Evolutionary conservation across 1,140 invertebrate genomes (phyloP).

Genomic region (Stegodyphus mimosarum): DNA sequence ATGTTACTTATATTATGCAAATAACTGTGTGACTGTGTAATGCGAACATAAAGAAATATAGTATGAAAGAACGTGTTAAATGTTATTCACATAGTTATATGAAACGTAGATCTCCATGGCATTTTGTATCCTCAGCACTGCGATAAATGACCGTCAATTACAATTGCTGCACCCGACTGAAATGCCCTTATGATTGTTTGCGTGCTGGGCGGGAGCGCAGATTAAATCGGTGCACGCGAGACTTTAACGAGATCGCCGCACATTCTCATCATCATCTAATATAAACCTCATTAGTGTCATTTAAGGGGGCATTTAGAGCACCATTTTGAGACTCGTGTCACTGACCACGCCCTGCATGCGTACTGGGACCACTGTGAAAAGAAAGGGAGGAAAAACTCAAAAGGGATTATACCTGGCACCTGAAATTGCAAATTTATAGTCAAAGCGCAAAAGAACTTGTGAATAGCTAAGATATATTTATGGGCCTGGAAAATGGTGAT

Average conservation of each 20-base stretch:
- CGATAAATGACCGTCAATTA: no score
- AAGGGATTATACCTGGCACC: constrained; percentile 7
- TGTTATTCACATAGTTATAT: no score
- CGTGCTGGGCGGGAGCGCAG: neutral
- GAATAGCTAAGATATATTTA: no score
- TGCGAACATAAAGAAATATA: no score
- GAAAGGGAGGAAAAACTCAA: neutral
- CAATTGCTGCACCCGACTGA: no score
- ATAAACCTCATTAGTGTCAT: constrained; percentile 50
- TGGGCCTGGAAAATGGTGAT: no score
- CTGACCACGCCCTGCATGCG: constrained; percentile 20
- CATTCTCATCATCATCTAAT: constrained; percentile 47
- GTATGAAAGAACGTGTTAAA: no score
- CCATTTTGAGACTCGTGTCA: constrained; percentile 15
- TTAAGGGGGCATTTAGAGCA: constrained; percentile 29
- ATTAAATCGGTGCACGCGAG: neutral
- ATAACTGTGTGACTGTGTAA: no score
- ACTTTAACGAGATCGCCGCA: constrained; percentile 23
- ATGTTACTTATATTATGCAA: no score
- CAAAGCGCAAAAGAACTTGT: neutral
- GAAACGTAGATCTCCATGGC: no score
- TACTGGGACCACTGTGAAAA: neutral
- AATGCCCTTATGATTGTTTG: neutral
- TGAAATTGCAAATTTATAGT: neutral
- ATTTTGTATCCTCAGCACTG: no score